Percentiles rank a stretch among this genome's conserved stretches.
Conservation (phyloP, 2,888 invertebrate genomes). For the Mimumesa dahlbomi region DNA sequence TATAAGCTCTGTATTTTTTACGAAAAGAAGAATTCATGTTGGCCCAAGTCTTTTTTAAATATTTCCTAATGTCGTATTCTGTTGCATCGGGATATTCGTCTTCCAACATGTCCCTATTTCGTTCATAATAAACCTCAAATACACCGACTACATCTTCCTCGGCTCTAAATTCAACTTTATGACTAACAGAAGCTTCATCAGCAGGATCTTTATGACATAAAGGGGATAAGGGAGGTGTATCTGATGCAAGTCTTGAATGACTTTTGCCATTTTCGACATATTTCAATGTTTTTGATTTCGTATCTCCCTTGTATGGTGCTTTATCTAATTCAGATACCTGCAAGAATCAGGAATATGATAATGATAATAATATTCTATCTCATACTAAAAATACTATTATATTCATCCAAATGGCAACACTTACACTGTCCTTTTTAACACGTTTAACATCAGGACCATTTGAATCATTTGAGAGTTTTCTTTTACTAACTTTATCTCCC, state of each 20-base stretch:
- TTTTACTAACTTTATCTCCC: slow-evolving; percentile 47
- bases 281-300: slow-evolving; percentile 30
- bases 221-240: slow-evolving; percentile 73
- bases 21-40: slow-evolving; percentile 66
- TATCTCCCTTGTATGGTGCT: slow-evolving; percentile 34
- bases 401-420: no score
- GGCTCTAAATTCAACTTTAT: slow-evolving; percentile 55
- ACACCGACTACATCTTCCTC: slow-evolving; percentile 71
- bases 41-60: slow-evolving; percentile 82
- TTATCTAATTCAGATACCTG: slow-evolving; percentile 46
- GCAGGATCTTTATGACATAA: slow-evolving; percentile 61
- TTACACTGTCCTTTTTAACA: slow-evolving; percentile 57
- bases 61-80: slow-evolving; percentile 79
- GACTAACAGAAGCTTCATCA: slow-evolving; percentile 63
- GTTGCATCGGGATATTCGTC: slow-evolving; percentile 82
- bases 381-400: not conserved
- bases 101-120: slow-evolving; percentile 80
- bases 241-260: slow-evolving; percentile 60
- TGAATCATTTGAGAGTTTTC: slow-evolving; percentile 52
- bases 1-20: slow-evolving; percentile 52
- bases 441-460: slow-evolving; percentile 52
- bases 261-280: slow-evolving; percentile 50
- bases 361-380: not conserved
- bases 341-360: slow-evolving; percentile 7
- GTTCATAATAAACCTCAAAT: slow-evolving; percentile 81